These are phyloP conservation scores for Maccullochella peelii DNA, from an alignment of 2,113 vertebrate genomes.

Conservation along the genomic window DNA sequence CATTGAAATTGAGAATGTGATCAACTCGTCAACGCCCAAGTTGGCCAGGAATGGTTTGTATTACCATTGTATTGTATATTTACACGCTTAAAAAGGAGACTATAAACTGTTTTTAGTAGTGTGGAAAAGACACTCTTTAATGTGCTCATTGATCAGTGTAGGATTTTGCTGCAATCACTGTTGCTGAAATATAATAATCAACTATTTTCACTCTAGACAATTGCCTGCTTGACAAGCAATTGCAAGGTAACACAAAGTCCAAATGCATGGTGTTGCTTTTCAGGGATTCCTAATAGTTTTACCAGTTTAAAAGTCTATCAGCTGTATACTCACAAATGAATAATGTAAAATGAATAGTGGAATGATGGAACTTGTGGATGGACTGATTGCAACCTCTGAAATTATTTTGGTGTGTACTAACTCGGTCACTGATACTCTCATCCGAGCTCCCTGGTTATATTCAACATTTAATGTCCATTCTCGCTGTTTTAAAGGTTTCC, in stretches of 20 bases:
- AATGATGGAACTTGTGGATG: constrained; percentile 45
- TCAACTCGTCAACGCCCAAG: constrained; percentile 92
- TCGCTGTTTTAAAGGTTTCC: constrained; percentile 34
- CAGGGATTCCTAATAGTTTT: constrained; percentile 41
- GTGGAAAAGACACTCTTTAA: neutral
- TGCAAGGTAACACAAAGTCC: constrained; percentile 81
- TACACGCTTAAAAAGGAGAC: neutral
- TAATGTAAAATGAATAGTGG: neutral
- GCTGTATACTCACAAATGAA: constrained; percentile 17
- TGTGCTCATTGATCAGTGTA: constrained; percentile 25
- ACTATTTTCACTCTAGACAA: constrained; percentile 81
- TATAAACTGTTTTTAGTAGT: neutral
- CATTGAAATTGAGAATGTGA: constrained; percentile 92
- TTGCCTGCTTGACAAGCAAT: constrained; percentile 82
- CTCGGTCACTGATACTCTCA: neutral
- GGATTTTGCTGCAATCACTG: constrained; percentile 46
- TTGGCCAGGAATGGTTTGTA: constrained; percentile 91
- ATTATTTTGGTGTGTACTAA: constrained; percentile 52
- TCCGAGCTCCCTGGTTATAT: constrained; percentile 7
- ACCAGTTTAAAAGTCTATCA: constrained; percentile 31
- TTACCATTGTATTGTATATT: too few species aligned
- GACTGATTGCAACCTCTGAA: constrained; percentile 29
- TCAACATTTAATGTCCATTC: constrained; percentile 19
- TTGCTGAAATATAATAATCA: constrained; percentile 65
- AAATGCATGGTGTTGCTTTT: constrained; percentile 71